phyloP scores from a whole-genome alignment of 2,113 vertebrate species.

The Talpa occidentalis region DNA sequence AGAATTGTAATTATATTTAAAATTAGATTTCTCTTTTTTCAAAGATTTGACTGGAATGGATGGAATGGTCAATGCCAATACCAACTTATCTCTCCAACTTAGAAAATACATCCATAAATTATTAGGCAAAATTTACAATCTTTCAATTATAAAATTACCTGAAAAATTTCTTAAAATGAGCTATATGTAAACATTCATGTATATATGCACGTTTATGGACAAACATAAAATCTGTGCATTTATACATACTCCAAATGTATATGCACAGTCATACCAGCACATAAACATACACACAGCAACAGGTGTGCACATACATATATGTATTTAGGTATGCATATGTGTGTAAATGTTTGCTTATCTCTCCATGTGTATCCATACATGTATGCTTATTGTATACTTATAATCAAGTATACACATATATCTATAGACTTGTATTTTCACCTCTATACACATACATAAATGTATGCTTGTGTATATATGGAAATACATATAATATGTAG shows the following conservation, averaged over 20 bases:
- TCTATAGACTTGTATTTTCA: neutral
- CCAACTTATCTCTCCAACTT: neutral
- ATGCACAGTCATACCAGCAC: neutral
- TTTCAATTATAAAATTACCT: neutral
- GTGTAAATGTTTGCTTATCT: neutral
- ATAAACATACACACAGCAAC: neutral
- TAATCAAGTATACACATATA: neutral
- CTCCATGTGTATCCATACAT: neutral
- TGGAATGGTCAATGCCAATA: neutral
- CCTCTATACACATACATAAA: neutral
- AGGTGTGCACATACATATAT: neutral
- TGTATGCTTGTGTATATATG: neutral
- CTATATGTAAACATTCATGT: neutral
- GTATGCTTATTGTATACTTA: neutral
- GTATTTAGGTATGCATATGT: too few species aligned
- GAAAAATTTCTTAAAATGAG: neutral
- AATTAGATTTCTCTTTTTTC: neutral
- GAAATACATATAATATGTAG: neutral
- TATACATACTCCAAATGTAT: neutral
- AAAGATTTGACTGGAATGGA: neutral
- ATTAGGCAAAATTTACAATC: neutral
- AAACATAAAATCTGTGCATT: neutral
- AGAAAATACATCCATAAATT: neutral
- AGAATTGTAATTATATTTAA: neutral
- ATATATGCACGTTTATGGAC: neutral